Conservation (phyloP, 2,888 invertebrate species). For the Allygus modestus region DNA sequence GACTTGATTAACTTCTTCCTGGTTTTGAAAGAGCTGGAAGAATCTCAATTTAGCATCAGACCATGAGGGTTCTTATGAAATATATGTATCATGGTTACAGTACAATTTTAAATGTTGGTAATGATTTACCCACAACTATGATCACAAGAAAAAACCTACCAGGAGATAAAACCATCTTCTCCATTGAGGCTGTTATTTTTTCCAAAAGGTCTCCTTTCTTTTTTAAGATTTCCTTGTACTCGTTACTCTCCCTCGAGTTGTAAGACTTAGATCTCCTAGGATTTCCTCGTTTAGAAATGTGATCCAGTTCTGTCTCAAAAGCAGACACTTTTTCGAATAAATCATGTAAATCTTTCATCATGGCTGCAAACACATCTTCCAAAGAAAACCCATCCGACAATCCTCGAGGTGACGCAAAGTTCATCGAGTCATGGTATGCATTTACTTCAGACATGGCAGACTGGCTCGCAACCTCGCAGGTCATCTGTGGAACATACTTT, state of each 20-base stretch:
- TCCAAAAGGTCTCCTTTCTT: neutral
- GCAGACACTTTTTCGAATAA: neutral
- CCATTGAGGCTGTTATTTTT: neutral
- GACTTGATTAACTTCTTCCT: too few species aligned
- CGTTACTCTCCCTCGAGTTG: conserved; percentile 2
- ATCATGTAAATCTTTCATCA: neutral
- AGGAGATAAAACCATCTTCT: neutral
- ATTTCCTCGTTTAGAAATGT: neutral
- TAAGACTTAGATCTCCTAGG: neutral
- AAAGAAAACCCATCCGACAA: neutral
- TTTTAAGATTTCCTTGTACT: neutral
- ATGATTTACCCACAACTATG: too few species aligned
- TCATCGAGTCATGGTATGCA: neutral
- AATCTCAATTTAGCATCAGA: too few species aligned
- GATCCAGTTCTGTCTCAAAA: neutral
- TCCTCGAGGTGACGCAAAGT: neutral
- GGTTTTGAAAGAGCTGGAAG: too few species aligned
- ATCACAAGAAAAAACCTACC: neutral
- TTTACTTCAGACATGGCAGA: neutral
- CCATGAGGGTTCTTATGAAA: too few species aligned
- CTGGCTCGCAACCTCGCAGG: neutral
- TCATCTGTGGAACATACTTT: neutral
- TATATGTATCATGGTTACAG: too few species aligned
- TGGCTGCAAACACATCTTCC: neutral
- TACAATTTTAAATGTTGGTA: too few species aligned